Conservation (phyloP, 2,888 invertebrate species). For the Micoletzkya japonica region DNA sequence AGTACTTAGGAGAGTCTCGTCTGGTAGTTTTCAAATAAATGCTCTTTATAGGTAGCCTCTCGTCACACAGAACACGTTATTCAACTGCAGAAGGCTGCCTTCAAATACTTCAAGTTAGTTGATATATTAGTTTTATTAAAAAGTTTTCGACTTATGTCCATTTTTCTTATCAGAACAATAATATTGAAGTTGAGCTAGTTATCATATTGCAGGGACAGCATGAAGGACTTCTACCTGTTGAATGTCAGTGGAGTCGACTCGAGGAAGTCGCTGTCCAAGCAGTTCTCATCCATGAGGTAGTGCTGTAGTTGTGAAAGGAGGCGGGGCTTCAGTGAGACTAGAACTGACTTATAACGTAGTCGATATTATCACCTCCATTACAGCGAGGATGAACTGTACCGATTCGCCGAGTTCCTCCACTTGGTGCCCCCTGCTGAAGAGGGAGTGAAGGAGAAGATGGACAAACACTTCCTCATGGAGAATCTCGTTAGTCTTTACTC, state of each 20-base stretch:
- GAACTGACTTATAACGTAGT: not conserved
- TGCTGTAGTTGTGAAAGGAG: too few species aligned
- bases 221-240: conserved; percentile 83
- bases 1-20: not conserved
- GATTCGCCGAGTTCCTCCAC: conserved; percentile 84
- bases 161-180: not conserved
- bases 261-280: conserved; percentile 79
- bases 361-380: conserved; percentile 39
- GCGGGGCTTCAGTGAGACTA: not conserved
- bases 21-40: not conserved
- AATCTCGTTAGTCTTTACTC: conserved; percentile 74
- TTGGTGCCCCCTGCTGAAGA: conserved; percentile 79
- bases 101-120: conserved; percentile 69
- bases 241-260: conserved; percentile 95
- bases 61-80: conserved; percentile 90
- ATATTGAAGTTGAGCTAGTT: not conserved
- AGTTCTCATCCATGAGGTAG: conserved; percentile 71
- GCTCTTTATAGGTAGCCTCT: conserved; percentile 75
- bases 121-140: not conserved
- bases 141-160: not conserved
- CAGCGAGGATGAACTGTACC: conserved; percentile 79
- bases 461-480: conserved; percentile 81
- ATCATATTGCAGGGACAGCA: conserved; percentile 42
- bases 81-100: conserved; percentile 89
- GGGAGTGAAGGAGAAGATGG: conserved; percentile 67